Conservation (phyloP, 1,140 invertebrate species). For the Neodiprion pinetum region DNA sequence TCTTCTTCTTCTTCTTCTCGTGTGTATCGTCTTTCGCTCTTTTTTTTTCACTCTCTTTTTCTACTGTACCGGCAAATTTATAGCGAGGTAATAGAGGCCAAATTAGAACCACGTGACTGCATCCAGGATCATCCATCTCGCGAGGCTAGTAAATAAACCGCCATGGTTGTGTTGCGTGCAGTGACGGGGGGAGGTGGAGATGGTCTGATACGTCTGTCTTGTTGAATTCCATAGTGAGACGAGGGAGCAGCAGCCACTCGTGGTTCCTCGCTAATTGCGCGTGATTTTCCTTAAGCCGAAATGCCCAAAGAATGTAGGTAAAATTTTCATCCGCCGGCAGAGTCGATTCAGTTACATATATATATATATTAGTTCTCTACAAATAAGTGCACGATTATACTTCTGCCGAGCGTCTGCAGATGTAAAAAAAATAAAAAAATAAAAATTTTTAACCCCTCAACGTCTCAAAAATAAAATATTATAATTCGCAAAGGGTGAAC, state of each 20-base stretch:
- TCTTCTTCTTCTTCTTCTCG: not conserved
- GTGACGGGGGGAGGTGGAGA: not conserved
- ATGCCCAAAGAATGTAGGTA: not conserved
- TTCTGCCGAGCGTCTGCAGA: too few relatives aligned
- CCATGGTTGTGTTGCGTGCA: not conserved
- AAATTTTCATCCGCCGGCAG: not conserved
- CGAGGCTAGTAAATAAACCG: not conserved
- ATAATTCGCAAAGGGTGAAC: not conserved
- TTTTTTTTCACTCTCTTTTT: not conserved
- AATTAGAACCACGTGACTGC: slow-evolving; percentile 50
- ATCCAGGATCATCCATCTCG: slow-evolving; percentile 39
- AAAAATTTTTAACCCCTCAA: not conserved
- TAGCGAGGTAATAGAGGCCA: slow-evolving; percentile 49
- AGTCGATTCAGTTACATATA: too few relatives aligned
- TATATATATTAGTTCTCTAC: too few relatives aligned
- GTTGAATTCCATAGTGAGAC: slow-evolving; percentile 1
- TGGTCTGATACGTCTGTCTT: not conserved
- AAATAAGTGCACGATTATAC: too few relatives aligned
- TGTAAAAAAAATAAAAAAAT: not conserved
- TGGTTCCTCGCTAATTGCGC: not conserved
- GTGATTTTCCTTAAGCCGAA: not conserved
- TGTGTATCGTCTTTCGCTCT: not conserved
- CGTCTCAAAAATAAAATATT: not conserved
- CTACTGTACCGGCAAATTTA: slow-evolving; percentile 34
- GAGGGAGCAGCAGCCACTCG: not conserved